Base-by-base conservation (phyloP, 2,888 invertebrate genomes). In the Rhaphigaster nebulosa region DNA sequence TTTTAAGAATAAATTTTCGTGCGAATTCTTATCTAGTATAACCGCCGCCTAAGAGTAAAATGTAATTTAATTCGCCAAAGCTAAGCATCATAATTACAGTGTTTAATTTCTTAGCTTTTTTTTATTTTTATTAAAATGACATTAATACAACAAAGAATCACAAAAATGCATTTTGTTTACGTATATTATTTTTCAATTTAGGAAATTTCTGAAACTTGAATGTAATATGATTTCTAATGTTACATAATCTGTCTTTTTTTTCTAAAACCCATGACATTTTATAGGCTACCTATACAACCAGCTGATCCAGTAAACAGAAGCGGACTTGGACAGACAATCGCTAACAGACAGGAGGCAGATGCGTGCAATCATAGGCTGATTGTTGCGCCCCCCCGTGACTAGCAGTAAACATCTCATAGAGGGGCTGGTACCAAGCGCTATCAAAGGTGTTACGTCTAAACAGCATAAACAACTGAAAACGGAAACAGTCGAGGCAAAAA, bases 381-480 rank as follows among this genome's bases (percentile, higher is more conserved):
- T 84, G 84, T 84, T 84, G 84, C 84, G 45, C 45, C 45, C 84
- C 84, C 84, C 50, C 70, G 38, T 76, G 70, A 34, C 70, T 76
- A 76, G 70, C 70, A n/a, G 84, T 84, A 84, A 84, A 45, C 84
- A 84, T 45, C 84, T 26, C 70, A 12, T 18, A 76, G 70, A 20
- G 70, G 34, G 70, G 70, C 20, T 12, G 70, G 8, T 38, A 76
- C 34, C 84, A n/a, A 50, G n/a, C 45, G 15, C 1, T 84, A 41
- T 41, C 41, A 84, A 84, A 84, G 84, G 45, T 84, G 45, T 84
- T 84, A 50, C 45, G 84, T 23, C 34, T 38, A 76, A 76, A 76
- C 38, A 76, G 70, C 10, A 23, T 76, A 76, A 76, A 76, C 70
- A 76, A 76, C 34, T 8, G 34, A 76, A 76, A 10, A 76, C 38